Percentiles rank a stretch among this genome's conserved stretches.
Evolutionary conservation across 2,113 vertebrate species (phyloP).

Genomic region (Paradoxurus hermaphroditus): DNA sequence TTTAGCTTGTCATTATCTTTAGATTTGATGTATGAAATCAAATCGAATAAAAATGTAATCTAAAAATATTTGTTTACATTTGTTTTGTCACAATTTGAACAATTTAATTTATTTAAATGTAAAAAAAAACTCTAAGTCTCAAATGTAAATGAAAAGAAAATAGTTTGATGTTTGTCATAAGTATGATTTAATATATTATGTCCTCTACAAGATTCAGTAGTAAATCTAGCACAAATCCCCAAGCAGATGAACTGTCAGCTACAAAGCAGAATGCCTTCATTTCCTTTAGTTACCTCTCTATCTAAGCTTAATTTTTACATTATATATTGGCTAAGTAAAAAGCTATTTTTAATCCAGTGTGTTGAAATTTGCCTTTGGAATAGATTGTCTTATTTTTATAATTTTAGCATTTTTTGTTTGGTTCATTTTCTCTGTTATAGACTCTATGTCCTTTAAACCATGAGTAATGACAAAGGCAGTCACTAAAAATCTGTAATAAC

Average conservation of each 20-base stretch:
- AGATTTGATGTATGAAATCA: background rate
- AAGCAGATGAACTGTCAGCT: background rate
- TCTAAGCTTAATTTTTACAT: conserved; percentile 6
- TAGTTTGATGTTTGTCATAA: background rate
- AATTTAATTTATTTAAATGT: conserved; percentile 29
- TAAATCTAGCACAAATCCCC: conserved; percentile 5
- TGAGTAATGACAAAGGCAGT: background rate
- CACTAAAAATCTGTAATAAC: background rate
- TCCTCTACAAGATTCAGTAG: background rate
- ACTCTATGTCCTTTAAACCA: background rate
- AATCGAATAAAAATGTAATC: conserved; percentile 10
- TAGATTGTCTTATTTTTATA: background rate
- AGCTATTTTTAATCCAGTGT: background rate
- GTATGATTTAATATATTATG: background rate
- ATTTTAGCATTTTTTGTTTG: background rate
- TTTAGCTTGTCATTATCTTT: background rate
- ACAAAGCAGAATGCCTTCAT: background rate
- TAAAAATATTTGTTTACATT: conserved; percentile 13
- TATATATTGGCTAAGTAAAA: background rate
- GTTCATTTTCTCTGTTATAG: background rate
- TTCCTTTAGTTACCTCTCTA: background rate
- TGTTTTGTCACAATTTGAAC: background rate
- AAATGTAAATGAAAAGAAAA: conserved; percentile 18
- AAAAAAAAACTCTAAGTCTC: background rate
- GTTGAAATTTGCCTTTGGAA: background rate